Base-by-base conservation (phyloP, 35 echinoderm and acorn worm species). In the Strongylocentrotus purpuratus region DNA sequence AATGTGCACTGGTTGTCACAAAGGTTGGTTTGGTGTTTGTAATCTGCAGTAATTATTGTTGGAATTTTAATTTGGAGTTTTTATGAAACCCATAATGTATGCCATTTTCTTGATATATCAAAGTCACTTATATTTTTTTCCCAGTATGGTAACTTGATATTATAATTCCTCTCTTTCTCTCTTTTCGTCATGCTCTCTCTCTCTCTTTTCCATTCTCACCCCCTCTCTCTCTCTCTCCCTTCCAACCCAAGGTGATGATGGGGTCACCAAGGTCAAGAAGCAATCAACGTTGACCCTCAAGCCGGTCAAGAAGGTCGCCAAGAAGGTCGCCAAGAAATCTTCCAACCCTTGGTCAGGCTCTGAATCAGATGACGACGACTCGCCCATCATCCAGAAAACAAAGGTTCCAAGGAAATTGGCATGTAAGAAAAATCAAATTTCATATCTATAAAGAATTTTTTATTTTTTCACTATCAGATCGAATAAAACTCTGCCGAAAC, bases 191-290 rank as follows among this genome's bases (percentile, higher is more conserved):
- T 50, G 7, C 48, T 50, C 48, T 50, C 48, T 50, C 6, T 50
- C 6, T 50, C 6, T 50, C 6, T 12, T 13, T 1, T 55, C 50
- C 35, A 41, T 41, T 41, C 35, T 41, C 35, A 41, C 35, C 35
- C 35, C 3, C 35, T 28, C 65, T n/a, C 7, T 78, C 20, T 78
- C 20, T 28, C 65, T 71, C 61, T 78, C 22, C n/a, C 28, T 78
- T 22, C 6, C 7, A 22, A 78, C 20, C 65, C 65, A 22, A 93
- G 91, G 46, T 58, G 91, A 47, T 14, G 48, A 93, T 93, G 91
- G 45, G 5, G 33, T 58, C 14, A 46, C 91, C 17, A 93, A 93
- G 91, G 28, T 31, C 91, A 93, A 93, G 91, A 93, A 93, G 31
- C 91, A 93, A 46, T 20, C 91, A 31, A 58, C 47, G 18, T 33